Base-by-base conservation (phyloP, 2,888 invertebrate genomes). In the Buathra laborator region DNA sequence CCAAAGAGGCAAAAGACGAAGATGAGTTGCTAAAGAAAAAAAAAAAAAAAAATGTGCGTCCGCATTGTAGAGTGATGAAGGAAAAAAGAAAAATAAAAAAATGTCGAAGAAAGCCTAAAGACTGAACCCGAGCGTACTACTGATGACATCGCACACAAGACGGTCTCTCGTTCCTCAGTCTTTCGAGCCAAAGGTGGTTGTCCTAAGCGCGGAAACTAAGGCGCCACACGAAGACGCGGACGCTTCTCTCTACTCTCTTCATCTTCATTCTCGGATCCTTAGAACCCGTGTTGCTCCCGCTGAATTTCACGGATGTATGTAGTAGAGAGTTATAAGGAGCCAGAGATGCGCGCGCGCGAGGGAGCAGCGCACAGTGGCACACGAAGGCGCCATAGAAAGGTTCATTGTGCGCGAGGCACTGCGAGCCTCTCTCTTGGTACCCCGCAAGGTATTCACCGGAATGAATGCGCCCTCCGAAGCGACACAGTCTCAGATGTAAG, bases 401-500 rank as follows among this genome's bases (percentile, higher is more conserved):
- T 66, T 64, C 88, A 91, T 91, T 91, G 91, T 92, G 86, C 87
- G 86, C 80, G 83, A 37, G 37, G 37, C 37, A 37, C 83, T 86
- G 86, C 89, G 80, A 2, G 37, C 6, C 37, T 37, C 37, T 7
- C 72, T 51, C 79, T 76, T 53, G 80, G 66, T 32, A 37, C 29
- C 75, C 64, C 75, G 79, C 87, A 86, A 86, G 88, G 90, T 88
- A 91, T 91, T 91, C 92, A 91, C 86, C 86, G 90, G 89, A 89
- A 92, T 92, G 92, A 92, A 92, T 92, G 90, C 91, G 90, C 91
- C 90, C 92, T 91, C 90, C 84, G 89, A 88, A 91, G 90, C 90
- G 91, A 91, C 91, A 91, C 91, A 90, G 91, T 92, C 89, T 90
- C 89, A 87, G 88, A 91, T 90, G 91, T 92, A 93, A 93, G 92